phyloP scores from a whole-genome alignment of 1,140 invertebrate genomes.

The Formica selysi region DNA sequence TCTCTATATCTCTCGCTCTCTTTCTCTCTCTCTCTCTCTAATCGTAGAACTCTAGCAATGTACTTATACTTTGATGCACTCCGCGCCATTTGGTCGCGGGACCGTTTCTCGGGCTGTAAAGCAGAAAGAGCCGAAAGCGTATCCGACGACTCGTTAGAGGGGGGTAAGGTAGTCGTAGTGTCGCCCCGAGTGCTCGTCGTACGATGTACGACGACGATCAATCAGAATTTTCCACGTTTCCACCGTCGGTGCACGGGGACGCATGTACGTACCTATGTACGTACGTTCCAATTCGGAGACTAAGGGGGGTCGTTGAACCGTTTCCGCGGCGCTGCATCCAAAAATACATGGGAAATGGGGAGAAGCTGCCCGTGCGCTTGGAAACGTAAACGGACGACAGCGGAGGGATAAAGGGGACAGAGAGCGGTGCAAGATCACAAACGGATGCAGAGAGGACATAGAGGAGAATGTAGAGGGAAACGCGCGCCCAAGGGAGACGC shows the following conservation, averaged over 20 bases:
- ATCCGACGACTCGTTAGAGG: conserved; percentile 66
- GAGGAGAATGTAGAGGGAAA: conserved; percentile 4
- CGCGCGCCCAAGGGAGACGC: conserved; percentile 28
- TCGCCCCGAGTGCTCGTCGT: conserved; percentile 49
- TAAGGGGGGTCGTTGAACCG: conserved; percentile 74
- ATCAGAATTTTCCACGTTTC: conserved; percentile 70
- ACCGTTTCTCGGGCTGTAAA: conserved; percentile 42
- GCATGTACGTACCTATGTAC: not conserved
- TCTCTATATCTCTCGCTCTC: too few species aligned
- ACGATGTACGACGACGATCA: conserved; percentile 68
- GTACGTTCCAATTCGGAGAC: conserved; percentile 56
- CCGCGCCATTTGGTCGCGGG: conserved; percentile 31
- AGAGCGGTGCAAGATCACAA: conserved; percentile 31
- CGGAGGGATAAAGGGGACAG: conserved; percentile 47
- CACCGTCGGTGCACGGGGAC: conserved; percentile 15
- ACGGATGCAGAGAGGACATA: not conserved
- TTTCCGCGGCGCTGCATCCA: conserved; percentile 65
- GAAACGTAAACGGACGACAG: conserved; percentile 70
- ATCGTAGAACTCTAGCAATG: conserved; percentile 2
- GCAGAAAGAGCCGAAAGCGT: conserved; percentile 23
- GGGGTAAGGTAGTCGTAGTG: not conserved
- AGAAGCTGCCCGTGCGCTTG: conserved; percentile 58
- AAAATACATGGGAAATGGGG: conserved; percentile 71
- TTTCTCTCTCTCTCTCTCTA: not conserved
- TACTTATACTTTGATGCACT: conserved; percentile 32